Conservation (phyloP, 2,797 vertebrate species). For the Centroberyx gerrardi region DNA sequence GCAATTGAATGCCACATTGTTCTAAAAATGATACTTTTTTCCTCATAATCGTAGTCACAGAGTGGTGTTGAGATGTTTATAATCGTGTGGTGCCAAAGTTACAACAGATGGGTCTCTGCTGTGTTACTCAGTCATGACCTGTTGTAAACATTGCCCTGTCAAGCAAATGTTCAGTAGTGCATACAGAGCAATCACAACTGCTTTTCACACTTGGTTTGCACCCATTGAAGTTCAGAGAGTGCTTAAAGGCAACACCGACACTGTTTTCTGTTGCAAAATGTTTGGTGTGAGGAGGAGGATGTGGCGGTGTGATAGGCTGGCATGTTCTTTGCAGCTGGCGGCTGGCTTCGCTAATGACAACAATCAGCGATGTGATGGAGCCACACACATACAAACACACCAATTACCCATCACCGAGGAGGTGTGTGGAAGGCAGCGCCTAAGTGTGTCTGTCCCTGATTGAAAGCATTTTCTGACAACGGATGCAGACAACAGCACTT, state of each 20-base stretch:
- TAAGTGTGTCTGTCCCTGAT: slow-evolving; percentile 37
- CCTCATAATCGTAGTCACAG: slow-evolving; percentile 19
- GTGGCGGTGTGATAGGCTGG: slow-evolving; percentile 26
- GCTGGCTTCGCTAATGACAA: slow-evolving; percentile 42
- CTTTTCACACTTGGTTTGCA: slow-evolving; percentile 61
- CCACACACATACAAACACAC: slow-evolving; percentile 33
- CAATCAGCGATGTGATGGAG: slow-evolving; percentile 44
- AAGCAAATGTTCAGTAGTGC: slow-evolving; percentile 55
- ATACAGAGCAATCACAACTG: slow-evolving; percentile 43
- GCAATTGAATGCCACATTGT: neutral
- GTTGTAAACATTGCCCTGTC: slow-evolving; percentile 44
- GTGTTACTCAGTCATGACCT: slow-evolving; percentile 37
- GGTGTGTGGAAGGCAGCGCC: slow-evolving; percentile 35
- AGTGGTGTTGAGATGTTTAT: slow-evolving; percentile 39
- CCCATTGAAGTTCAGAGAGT: slow-evolving; percentile 40
- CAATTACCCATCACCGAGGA: slow-evolving; percentile 54
- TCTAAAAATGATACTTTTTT: slow-evolving; percentile 22
- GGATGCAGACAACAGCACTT: neutral
- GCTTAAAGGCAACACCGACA: slow-evolving; percentile 33
- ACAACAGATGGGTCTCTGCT: slow-evolving; percentile 44
- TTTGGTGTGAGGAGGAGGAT: slow-evolving; percentile 12
- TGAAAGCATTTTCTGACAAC: slow-evolving; percentile 28
- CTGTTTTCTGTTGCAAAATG: slow-evolving; percentile 26
- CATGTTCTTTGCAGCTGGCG: slow-evolving; percentile 42
- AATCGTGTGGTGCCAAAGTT: too few relatives aligned